These are phyloP conservation scores for Otocyon megalotis DNA, from an alignment of 2,113 vertebrate genomes.

Conservation along the genomic window DNA sequence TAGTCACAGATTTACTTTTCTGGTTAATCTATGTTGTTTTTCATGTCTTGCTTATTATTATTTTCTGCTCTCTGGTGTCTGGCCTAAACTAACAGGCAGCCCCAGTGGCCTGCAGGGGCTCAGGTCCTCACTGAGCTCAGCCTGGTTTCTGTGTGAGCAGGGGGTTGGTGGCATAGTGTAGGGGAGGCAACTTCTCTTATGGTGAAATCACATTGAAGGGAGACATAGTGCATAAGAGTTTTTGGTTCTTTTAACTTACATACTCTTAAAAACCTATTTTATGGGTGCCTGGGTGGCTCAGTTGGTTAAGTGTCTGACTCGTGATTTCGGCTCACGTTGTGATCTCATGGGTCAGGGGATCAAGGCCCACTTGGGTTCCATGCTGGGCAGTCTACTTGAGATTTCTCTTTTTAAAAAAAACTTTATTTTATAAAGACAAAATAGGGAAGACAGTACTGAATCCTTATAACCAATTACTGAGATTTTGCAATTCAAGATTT, in stretches of 20 bases:
- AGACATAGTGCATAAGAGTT: background rate
- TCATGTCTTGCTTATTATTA: background rate
- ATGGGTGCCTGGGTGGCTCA: background rate
- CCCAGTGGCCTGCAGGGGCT: no score
- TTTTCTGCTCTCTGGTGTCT: background rate
- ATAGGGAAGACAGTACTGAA: background rate
- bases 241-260: background rate
- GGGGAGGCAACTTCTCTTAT: background rate
- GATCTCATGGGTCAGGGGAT: background rate
- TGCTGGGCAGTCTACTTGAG: background rate
- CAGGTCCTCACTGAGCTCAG: background rate
- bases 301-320: background rate
- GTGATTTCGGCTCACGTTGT: background rate
- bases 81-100: background rate
- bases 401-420: background rate
- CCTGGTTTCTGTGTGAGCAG: accelerated
- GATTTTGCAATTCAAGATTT: background rate
- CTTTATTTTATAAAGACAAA: background rate
- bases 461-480: background rate
- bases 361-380: background rate
- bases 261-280: background rate
- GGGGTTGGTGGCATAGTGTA: accelerated
- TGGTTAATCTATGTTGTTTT: background rate
- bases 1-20: background rate
- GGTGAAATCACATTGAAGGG: background rate